A percentile compares a stretch with the other conserved stretches of the same genome.
phyloP scores from a whole-genome alignment of 2,797 vertebrate genomes.

The Poecilia gillii region DNA sequence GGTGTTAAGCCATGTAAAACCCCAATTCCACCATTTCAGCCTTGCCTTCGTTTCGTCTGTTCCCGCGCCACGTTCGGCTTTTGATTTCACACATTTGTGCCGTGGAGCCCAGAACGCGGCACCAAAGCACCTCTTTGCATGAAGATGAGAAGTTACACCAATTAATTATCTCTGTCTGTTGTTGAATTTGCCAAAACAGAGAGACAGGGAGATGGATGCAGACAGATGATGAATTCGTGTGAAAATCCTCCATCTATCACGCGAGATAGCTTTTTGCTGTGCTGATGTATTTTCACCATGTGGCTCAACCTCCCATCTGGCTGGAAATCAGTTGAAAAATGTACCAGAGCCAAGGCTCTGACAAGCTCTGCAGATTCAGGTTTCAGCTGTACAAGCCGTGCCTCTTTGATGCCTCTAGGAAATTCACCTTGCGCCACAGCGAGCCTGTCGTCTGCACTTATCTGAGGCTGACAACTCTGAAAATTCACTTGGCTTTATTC shows the following conservation, averaged over 20 bases:
- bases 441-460: constrained; percentile 40
- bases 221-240: constrained; percentile 11
- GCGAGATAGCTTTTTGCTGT: constrained; percentile 25
- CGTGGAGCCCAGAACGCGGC: constrained; percentile 43
- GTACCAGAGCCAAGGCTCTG: constrained; percentile 51
- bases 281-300: constrained; percentile 37
- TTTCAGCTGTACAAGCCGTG: constrained; percentile 51
- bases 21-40: not conserved
- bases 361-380: constrained; percentile 60
- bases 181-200: constrained; percentile 27
- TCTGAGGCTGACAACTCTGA: constrained; percentile 32
- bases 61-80: constrained; percentile 26
- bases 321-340: constrained; percentile 66
- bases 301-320: constrained; percentile 44
- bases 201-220: constrained; percentile 5
- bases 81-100: constrained; percentile 37
- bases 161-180: constrained; percentile 40
- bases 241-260: constrained; percentile 40
- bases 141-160: constrained; percentile 29
- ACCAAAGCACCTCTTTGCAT: constrained; percentile 34
- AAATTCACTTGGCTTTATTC: constrained; percentile 39
- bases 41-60: constrained; percentile 16
- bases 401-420: constrained; percentile 38
- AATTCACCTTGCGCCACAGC: constrained; percentile 35
- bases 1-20: not conserved